Base-by-base conservation (phyloP, 2,888 invertebrate species). In the Drosophila recens region DNA sequence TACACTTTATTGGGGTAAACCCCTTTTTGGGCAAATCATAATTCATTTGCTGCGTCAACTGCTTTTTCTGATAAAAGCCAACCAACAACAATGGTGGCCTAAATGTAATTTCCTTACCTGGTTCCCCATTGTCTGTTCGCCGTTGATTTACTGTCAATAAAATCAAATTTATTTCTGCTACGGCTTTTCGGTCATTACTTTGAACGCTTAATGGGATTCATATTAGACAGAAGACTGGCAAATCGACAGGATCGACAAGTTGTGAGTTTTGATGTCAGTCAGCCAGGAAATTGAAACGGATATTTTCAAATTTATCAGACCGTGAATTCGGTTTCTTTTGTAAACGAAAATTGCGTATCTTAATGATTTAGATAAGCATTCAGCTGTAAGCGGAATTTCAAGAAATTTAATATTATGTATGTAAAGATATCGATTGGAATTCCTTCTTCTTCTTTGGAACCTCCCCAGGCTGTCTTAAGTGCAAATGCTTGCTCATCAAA, bases 141-240 rank as follows among this genome's bases (percentile, higher is more conserved):
- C 56, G 48, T 67, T 79, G 82, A 75, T 79, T 81, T 79, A 68
- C 74, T 79, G 82, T 81, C 87, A 85, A 85, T 89, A 79, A 87
- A 89, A 85, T 82, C 87, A 85, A 82, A 85, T 89, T 85, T 87
- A 89, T 86, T 77, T 67, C 68, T 64, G 68, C 71, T 72, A 74
- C 65, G 79, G 76, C 80, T 87, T 83, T 81, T 89, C 72, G 87
- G 71, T 79, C 84, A 88, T 80, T 80, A 79, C 63, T 58, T 45
- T 45, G 62, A 67, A 48, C 45, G 61, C 38, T 67, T 72, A 81
- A 84, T 66, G 85, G 71, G 77, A 66, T 67, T 69, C 80, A 64
- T 66, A 61, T 54, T 63, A 48, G 52, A 8, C 65, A 20, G 72
- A 36, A 5, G 27, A 4, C 23, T 4, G 23, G 23, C 58, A 53